Evolutionary conservation across 2,113 vertebrate genomes (phyloP).

Genomic region (Turnix velox): DNA sequence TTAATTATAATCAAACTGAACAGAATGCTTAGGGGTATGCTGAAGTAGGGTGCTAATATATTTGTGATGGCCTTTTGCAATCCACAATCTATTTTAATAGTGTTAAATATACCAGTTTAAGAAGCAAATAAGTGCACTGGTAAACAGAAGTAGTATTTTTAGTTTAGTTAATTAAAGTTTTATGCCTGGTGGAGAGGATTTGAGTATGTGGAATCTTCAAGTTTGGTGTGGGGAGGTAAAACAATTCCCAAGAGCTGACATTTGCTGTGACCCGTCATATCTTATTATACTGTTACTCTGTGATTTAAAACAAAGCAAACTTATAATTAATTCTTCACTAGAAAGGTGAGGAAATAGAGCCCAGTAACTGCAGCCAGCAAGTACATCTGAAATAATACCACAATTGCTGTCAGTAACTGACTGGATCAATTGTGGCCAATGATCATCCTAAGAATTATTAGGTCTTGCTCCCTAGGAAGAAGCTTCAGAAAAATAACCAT

Average conservation of each 20-base stretch:
- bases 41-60: not conserved
- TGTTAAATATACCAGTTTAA: not conserved
- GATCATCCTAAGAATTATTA: not conserved
- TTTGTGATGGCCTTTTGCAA: not conserved
- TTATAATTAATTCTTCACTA: not conserved
- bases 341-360: not conserved
- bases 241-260: not conserved
- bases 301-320: conserved; percentile 1
- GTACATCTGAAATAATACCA: not conserved
- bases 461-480: not conserved
- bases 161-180: conserved; percentile 31
- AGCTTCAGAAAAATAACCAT: not conserved
- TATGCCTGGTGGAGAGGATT: not conserved
- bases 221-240: not conserved
- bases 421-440: not conserved
- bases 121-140: not conserved
- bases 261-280: conserved; percentile 13
- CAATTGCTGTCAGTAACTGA: not conserved
- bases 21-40: not conserved
- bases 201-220: conserved; percentile 3
- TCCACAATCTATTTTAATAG: not conserved
- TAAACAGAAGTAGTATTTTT: conserved; percentile 9
- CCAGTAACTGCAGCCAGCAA: not conserved
- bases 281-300: not conserved
- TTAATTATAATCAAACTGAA: conserved; percentile 45